A percentile compares a stretch with the other conserved stretches of the same genome.
These are phyloP conservation scores for Allolobophora icterica DNA, from an alignment of 2,888 invertebrate genomes.

Conservation along the genomic window DNA sequence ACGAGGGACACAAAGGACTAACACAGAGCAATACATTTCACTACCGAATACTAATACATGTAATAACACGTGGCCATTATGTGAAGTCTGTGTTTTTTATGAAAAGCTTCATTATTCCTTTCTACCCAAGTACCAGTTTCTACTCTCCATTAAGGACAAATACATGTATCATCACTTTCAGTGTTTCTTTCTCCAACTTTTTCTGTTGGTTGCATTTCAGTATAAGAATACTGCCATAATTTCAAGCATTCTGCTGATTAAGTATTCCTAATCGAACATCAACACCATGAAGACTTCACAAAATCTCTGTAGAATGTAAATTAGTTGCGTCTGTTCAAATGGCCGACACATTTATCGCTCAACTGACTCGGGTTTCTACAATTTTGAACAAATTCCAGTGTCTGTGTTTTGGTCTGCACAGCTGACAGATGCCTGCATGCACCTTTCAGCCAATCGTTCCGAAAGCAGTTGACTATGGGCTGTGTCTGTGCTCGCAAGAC, in stretches of 20 bases:
- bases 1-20: too few relatives aligned
- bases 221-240: neutral
- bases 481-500: neutral
- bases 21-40: too few relatives aligned
- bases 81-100: too few relatives aligned
- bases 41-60: neutral
- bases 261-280: neutral
- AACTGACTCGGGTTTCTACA: neutral
- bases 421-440: neutral
- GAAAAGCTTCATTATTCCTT: neutral
- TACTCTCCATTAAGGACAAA: neutral
- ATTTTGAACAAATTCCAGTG: neutral
- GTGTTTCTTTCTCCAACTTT: neutral
- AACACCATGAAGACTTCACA: too few relatives aligned
- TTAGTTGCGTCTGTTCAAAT: neutral
- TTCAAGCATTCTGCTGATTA: neutral
- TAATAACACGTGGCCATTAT: neutral
- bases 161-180: neutral
- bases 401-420: neutral
- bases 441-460: neutral
- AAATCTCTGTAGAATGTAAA: neutral
- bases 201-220: neutral
- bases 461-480: neutral
- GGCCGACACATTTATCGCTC: slow-evolving; percentile 10
- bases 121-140: neutral